Evolutionary conservation across 2,797 vertebrate genomes (phyloP).

Genomic region (Sebastes umbrosus): DNA sequence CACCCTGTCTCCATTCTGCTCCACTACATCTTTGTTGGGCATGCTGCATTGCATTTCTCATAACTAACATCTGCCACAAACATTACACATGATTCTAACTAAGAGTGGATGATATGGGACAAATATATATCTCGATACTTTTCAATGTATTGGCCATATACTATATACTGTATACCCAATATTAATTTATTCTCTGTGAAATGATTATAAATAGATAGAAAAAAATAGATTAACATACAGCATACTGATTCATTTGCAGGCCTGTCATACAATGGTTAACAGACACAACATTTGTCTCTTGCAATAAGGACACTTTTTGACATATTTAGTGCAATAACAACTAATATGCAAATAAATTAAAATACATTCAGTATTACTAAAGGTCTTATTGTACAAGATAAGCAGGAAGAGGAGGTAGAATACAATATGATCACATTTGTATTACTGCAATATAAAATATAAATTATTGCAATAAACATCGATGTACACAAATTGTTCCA

Average conservation of each 20-base stretch:
- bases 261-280: not conserved
- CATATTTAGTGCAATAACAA: not conserved
- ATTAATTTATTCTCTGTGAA: not conserved
- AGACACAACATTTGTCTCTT: not conserved
- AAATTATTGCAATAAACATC: too few relatives aligned
- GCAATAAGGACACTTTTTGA: not conserved
- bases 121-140: not conserved
- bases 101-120: conserved; percentile 33
- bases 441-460: too few relatives aligned
- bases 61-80: conserved; percentile 25
- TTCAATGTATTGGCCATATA: not conserved
- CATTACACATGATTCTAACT: conserved; percentile 62
- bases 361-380: not conserved
- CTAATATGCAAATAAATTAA: not conserved
- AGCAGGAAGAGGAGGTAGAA: too few relatives aligned
- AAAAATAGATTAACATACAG: not conserved
- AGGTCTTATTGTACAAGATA: not conserved
- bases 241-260: not conserved
- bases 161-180: not conserved
- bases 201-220: too few relatives aligned
- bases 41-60: conserved; percentile 57
- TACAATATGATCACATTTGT: too few relatives aligned
- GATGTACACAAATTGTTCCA: not conserved
- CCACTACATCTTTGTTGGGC: conserved; percentile 18
- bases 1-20: not conserved